A percentile compares a stretch with the other conserved stretches of the same genome.
phyloP scores from a whole-genome alignment of 2,888 invertebrate genomes.

The Amphiduros pacificus region DNA sequence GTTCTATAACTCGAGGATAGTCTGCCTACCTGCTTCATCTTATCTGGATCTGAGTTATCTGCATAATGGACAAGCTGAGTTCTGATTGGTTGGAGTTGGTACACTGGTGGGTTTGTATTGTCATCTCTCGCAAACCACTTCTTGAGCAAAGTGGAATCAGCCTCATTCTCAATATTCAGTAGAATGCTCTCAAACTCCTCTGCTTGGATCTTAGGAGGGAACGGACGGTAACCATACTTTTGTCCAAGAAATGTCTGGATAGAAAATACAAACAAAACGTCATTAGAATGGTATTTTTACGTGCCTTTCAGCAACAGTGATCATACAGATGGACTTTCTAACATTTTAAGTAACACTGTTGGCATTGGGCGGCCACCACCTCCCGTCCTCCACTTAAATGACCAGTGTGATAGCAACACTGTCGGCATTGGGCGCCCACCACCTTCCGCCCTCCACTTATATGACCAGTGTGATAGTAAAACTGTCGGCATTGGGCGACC shows the following conservation, averaged over 20 bases:
- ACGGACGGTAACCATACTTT: slow-evolving; percentile 14
- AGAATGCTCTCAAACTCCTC: slow-evolving; percentile 7
- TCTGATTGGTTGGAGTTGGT: slow-evolving; percentile 69
- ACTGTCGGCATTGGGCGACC: no score
- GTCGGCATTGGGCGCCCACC: no score
- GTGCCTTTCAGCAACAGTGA: no score
- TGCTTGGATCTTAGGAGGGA: slow-evolving; percentile 7
- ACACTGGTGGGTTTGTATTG: slow-evolving; percentile 76
- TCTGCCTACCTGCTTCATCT: slow-evolving; percentile 11
- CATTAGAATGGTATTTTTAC: no score
- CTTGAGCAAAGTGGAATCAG: not conserved
- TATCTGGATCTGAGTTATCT: slow-evolving; percentile 6
- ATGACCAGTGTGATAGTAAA: no score
- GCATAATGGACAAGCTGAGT: slow-evolving; percentile 5
- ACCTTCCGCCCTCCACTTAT: no score
- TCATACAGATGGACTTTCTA: no score
- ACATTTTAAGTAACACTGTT: no score
- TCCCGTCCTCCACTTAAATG: no score
- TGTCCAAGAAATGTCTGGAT: slow-evolving; percentile 11
- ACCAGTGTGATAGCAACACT: no score
- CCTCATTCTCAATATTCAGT: not conserved
- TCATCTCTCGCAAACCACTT: slow-evolving; percentile 71
- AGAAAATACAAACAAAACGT: not conserved
- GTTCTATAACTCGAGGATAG: no score
- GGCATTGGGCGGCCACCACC: no score